phyloP scores from a whole-genome alignment of 2,888 invertebrate genomes.

The Acleris literana region DNA sequence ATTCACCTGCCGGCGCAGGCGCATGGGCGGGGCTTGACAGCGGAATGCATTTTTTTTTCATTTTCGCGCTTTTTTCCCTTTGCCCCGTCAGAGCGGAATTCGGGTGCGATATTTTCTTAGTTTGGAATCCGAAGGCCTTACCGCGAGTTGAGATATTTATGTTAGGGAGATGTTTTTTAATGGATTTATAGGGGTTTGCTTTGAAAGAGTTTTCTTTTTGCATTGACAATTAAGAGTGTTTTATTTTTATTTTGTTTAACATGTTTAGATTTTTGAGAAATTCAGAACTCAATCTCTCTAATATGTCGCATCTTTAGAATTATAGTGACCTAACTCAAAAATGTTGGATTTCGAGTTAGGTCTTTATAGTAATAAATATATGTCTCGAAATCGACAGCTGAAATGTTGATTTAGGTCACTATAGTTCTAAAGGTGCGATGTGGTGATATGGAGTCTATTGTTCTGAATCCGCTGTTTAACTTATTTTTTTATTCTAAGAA shows the following conservation, averaged over 20 bases:
- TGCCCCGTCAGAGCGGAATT: constrained; percentile 77
- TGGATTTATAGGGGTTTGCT: constrained; percentile 66
- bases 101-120: constrained; percentile 81
- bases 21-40: constrained; percentile 70
- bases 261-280: background rate
- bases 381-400: no score
- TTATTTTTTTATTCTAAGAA: no score
- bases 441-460: background rate
- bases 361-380: no score
- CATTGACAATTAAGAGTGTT: background rate
- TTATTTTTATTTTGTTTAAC: background rate
- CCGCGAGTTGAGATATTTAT: constrained; percentile 74
- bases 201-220: background rate
- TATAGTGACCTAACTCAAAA: no score
- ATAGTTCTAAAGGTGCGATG: no score
- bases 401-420: no score
- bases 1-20: constrained; percentile 80
- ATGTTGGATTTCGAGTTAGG: no score
- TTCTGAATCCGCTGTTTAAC: no score
- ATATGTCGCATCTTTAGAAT: no score
- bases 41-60: constrained; percentile 55
- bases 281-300: no score
- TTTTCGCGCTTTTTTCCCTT: constrained; percentile 72
- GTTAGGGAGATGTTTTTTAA: constrained; percentile 67
- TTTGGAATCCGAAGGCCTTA: constrained; percentile 78